Base-by-base conservation (phyloP, 2,797 vertebrate species). In the Bufotes viridis region DNA sequence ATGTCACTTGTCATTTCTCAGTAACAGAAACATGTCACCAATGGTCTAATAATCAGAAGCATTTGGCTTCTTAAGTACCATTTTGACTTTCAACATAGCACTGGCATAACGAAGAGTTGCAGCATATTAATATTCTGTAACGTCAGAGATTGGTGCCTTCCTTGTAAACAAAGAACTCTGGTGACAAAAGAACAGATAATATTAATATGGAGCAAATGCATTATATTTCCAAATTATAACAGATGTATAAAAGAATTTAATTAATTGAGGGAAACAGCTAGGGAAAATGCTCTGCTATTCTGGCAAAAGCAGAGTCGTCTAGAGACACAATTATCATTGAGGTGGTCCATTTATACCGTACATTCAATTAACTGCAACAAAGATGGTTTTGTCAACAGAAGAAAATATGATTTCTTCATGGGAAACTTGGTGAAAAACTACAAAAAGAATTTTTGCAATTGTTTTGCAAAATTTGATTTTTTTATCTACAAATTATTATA, bases 191-290 rank as follows among this genome's bases (percentile, higher is more conserved):
- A 42, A 12, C 58, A 18, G 14, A 79, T 34, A 67, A 79, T 69
- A 78, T 86, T 79, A 86, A 55, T 86, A 51, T 57, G 29, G 49
- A 70, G 60, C 14, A 78, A 85, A 76, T 24, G 29, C 76, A 79
- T 86, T 86, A 53, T 79, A 58, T 69, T 81, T 81, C 81, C 34
- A 61, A 81, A 87, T 24, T 13, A 55, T 80, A 87, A 72, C 85
- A 87, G 78, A 87, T 87, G 85, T 81, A 63, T 24, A 51, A 81
- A 81, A 51, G 58, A 78, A 85, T 51, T 72, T 87, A 74, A 87
- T 87, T 87, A 87, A 79, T 78, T 86, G 51, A 24, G 57, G 67
- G 57, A 87, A 72, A 81, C 53, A 61, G 15, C 72, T 20, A 61
- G 78, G 53, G 53, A 87, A 61, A 81, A 61, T 51, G 49, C 55